A percentile compares a stretch with the other conserved stretches of the same genome.
Conservation (phyloP, 1,140 invertebrate genomes). For the Euschistus heros region DNA sequence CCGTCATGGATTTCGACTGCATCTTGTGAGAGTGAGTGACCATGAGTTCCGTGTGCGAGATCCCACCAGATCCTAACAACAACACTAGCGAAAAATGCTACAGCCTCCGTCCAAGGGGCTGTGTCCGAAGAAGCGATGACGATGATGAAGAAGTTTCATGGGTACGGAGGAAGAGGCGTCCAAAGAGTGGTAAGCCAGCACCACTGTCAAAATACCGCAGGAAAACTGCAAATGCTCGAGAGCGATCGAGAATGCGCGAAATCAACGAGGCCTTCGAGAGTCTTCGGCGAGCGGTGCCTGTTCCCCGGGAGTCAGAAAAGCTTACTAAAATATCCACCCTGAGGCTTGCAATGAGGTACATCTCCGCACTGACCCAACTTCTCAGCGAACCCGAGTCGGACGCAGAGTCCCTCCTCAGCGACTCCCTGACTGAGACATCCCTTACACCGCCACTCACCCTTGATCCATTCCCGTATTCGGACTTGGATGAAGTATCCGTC, state of each 20-base stretch:
- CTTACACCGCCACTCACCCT: constrained; percentile 4
- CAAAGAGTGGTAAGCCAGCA: constrained; percentile 48
- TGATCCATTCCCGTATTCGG: constrained; percentile 2
- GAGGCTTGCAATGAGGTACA: constrained; percentile 76
- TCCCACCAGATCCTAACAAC: constrained; percentile 23
- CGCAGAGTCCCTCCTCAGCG: constrained; percentile 22
- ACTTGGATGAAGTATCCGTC: constrained; percentile 9
- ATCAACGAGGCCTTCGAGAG: constrained; percentile 80
- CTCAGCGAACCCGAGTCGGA: constrained; percentile 30
- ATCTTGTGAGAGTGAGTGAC: neutral
- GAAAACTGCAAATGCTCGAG: constrained; percentile 79
- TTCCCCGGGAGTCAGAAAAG: constrained; percentile 44
- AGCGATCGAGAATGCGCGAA: constrained; percentile 73
- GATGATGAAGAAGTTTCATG: constrained; percentile 29
- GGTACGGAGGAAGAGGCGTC: constrained; percentile 25
- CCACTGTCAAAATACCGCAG: constrained; percentile 81
- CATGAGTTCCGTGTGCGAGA: constrained; percentile 8
- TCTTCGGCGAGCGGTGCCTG: constrained; percentile 60
- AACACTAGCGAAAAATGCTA: constrained; percentile 31
- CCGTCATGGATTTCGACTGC: neutral
- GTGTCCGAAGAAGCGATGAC: constrained; percentile 21
- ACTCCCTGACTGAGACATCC: constrained; percentile 3
- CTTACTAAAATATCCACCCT: constrained; percentile 81
- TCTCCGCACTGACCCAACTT: constrained; percentile 48
- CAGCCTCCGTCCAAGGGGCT: constrained; percentile 30